phyloP scores from a whole-genome alignment of 1,140 invertebrate species.

The Geopemphigus sp. region DNA sequence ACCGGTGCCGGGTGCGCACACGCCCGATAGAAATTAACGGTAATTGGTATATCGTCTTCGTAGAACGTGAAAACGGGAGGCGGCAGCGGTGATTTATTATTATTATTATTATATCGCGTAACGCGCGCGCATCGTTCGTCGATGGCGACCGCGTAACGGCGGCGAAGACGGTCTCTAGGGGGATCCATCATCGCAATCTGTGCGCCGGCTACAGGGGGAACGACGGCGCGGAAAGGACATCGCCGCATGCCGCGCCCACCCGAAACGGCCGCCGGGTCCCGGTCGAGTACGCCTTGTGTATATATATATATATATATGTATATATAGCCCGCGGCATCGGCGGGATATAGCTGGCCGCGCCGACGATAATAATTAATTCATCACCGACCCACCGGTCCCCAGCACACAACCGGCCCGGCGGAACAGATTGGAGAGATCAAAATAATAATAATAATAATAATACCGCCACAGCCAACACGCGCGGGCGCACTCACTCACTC shows the following conservation, averaged over 20 bases:
- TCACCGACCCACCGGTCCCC: not conserved
- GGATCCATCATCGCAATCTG: constrained; percentile 33
- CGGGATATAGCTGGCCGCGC: not conserved
- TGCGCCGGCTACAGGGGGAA: not conserved
- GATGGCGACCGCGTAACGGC: not conserved
- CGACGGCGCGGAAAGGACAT: no score
- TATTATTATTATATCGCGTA: not conserved
- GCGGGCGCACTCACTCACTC: no score
- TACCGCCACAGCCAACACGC: not conserved
- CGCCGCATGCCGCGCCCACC: constrained; percentile 48
- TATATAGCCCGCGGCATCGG: not conserved
- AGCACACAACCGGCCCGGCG: not conserved
- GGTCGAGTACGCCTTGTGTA: constrained; percentile 7
- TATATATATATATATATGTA: no score
- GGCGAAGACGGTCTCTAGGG: constrained; percentile 12
- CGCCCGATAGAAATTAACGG: not conserved
- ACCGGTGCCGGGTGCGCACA: not conserved
- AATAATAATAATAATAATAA: constrained; percentile 38
- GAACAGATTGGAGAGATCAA: constrained; percentile 46
- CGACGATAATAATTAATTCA: constrained; percentile 43
- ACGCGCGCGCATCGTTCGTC: not conserved
- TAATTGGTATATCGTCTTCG: constrained; percentile 7
- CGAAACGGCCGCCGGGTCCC: not conserved
- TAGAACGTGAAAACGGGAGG: not conserved
- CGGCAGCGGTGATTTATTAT: constrained; percentile 19